Conservation (phyloP, 2,888 invertebrate genomes). For the Drosophila phalerata region DNA sequence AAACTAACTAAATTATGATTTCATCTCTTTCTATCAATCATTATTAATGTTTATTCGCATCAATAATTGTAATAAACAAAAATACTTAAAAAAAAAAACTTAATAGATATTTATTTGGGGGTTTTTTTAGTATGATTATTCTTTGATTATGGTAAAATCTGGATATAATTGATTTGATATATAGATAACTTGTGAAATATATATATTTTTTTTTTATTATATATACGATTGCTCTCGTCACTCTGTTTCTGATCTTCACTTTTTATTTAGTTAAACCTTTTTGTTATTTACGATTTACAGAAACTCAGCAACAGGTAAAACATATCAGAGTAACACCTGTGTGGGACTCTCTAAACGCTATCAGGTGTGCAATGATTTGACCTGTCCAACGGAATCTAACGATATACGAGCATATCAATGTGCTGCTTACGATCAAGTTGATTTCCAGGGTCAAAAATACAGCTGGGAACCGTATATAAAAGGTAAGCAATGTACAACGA, state of each 20-base stretch:
- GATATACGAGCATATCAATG: slow-evolving; percentile 93
- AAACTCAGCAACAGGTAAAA: slow-evolving; percentile 75
- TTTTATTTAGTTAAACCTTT: not conserved
- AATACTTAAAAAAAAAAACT: not conserved
- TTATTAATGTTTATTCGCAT: slow-evolving; percentile 17
- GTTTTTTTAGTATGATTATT: not conserved
- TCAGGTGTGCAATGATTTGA: slow-evolving; percentile 93
- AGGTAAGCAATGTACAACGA: slow-evolving; percentile 86
- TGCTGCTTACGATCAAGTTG: slow-evolving; percentile 90
- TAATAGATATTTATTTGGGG: slow-evolving; percentile 6
- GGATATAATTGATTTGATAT: not conserved
- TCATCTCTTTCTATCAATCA: slow-evolving; percentile 12
- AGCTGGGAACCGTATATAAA: slow-evolving; percentile 94
- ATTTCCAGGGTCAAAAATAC: slow-evolving; percentile 91
- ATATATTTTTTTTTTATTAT: not conserved
- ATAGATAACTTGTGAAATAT: too few species aligned
- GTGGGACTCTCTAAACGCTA: slow-evolving; percentile 92
- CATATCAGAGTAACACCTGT: slow-evolving; percentile 87
- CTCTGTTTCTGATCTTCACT: not conserved
- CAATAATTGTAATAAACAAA: slow-evolving; percentile 31
- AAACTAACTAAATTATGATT: slow-evolving; percentile 53
- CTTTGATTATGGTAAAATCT: not conserved
- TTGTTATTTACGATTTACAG: slow-evolving; percentile 52
- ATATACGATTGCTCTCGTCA: too few species aligned
- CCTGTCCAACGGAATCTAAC: slow-evolving; percentile 86